Evolutionary conservation across 2,797 vertebrate species (phyloP), one percentile per base, ranked within the genome.

Genomic region (Eremophila alpestris): DNA sequence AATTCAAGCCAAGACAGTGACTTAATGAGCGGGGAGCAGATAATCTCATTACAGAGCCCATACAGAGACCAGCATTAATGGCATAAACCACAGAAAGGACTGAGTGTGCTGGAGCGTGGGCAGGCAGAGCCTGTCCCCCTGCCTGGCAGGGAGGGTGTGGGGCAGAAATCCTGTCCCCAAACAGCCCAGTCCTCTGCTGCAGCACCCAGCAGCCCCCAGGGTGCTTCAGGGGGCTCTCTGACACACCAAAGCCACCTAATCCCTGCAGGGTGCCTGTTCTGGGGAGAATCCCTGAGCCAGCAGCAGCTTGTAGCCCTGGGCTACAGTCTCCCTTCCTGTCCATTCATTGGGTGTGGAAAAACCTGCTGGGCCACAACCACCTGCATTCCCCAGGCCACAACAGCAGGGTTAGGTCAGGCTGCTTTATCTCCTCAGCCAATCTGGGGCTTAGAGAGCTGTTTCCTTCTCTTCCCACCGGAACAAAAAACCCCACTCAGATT

Each of bases 1-100:
- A 95, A 96, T 95, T 96, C 85, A 71, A 93, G 90, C 89, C 88
- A 87, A 93, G 94, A 88, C 73, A 78, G 68, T 76, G 94, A 93
- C 16, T 95, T 96, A 95, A 51, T 10, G 4, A 91, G 86, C 76
- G 3, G 90, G 68, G 87, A 90, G 80, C 70, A 84, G 91, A 89
- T 95, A 94, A 96, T 95, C 94, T 87, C 81, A 83, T 96, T 93
- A 91, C 54, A 89, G 64, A 90, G 54, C 86, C 70, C 59, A 52
- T 90, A 74, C 59, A 90, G 71, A 95, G 92, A 95, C 58, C 90
- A 95, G 93, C 69, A 77, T 90, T 92, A 82, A 87, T 68, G 49
- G 83, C 64, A 76, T 71, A 70, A 95, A 84, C 60, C 74, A 64
- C 74, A 76, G 82, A 89, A 86, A 87, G 77, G 87, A 74, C 62